Conservation (phyloP, 2,888 invertebrate species). For the Orchesella flavescens region DNA sequence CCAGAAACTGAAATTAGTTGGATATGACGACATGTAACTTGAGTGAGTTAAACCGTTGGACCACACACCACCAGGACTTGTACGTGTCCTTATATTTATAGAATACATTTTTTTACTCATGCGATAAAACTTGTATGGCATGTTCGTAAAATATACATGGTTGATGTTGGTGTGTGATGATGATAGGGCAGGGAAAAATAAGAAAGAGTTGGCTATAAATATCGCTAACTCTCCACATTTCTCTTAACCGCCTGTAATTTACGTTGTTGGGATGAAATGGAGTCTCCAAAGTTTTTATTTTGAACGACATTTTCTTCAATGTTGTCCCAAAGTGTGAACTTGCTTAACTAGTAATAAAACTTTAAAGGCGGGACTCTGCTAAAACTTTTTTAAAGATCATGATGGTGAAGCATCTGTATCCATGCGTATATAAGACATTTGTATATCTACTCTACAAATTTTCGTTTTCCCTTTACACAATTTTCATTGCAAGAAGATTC, state of each 20-base stretch:
- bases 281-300: constrained; percentile 24
- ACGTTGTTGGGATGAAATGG: not conserved
- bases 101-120: too few relatives aligned
- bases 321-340: constrained; percentile 57
- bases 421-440: too few relatives aligned
- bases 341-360: constrained; percentile 55
- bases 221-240: not conserved
- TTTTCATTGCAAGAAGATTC: too few relatives aligned
- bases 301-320: constrained; percentile 52
- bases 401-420: too few relatives aligned
- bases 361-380: constrained; percentile 20
- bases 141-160: too few relatives aligned
- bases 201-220: not conserved
- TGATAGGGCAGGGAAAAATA: not conserved
- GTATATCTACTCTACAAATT: too few relatives aligned
- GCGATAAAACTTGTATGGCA: too few relatives aligned
- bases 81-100: too few relatives aligned
- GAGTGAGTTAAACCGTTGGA: too few relatives aligned
- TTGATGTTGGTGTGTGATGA: not conserved
- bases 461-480: too few relatives aligned
- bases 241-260: not conserved
- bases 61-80: too few relatives aligned
- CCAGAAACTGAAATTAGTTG: constrained; percentile 18
- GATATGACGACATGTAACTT: too few relatives aligned
- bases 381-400: constrained; percentile 7